Conservation (phyloP, 2,797 vertebrate species). For the Mus spretus region DNA sequence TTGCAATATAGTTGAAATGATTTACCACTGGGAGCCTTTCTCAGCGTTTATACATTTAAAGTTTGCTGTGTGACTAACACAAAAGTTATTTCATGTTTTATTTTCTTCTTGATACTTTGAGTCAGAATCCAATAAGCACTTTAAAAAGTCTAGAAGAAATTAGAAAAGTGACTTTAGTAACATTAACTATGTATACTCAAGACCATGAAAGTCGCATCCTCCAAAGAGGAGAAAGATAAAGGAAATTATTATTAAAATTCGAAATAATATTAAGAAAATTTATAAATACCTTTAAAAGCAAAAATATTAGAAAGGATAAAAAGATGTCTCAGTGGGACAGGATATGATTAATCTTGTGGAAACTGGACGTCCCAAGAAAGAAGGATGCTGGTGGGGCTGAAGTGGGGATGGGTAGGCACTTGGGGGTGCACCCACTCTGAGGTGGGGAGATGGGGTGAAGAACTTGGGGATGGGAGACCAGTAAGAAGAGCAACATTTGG, state of each 20-base stretch:
- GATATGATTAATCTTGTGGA: too few species aligned
- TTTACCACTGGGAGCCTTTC: slow-evolving; percentile 11
- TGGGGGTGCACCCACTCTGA: too few species aligned
- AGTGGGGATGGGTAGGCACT: too few species aligned
- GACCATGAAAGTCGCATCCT: slow-evolving; percentile 51
- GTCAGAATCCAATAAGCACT: slow-evolving; percentile 64
- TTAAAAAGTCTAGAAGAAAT: slow-evolving; percentile 63
- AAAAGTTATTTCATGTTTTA: slow-evolving; percentile 58
- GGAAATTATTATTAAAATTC: slow-evolving; percentile 46
- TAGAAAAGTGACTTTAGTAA: slow-evolving; percentile 74
- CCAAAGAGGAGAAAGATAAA: background rate
- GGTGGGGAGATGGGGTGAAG: too few species aligned
- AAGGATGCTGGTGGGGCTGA: too few species aligned
- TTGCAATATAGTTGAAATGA: slow-evolving; percentile 52
- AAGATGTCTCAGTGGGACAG: background rate
- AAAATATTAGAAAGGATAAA: background rate
- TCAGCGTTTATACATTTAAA: slow-evolving; percentile 55
- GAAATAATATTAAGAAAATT: slow-evolving; percentile 16
- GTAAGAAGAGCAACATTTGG: too few species aligned
- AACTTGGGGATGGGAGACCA: rapidly evolving
- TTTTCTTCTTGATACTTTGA: slow-evolving; percentile 69
- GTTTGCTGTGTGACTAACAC: slow-evolving; percentile 38
- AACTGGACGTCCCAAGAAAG: too few species aligned
- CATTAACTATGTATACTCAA: slow-evolving; percentile 61
- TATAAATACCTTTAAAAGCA: background rate